phyloP scores from a whole-genome alignment of 2,113 vertebrate species.

The Gymnocephalus cernua region DNA sequence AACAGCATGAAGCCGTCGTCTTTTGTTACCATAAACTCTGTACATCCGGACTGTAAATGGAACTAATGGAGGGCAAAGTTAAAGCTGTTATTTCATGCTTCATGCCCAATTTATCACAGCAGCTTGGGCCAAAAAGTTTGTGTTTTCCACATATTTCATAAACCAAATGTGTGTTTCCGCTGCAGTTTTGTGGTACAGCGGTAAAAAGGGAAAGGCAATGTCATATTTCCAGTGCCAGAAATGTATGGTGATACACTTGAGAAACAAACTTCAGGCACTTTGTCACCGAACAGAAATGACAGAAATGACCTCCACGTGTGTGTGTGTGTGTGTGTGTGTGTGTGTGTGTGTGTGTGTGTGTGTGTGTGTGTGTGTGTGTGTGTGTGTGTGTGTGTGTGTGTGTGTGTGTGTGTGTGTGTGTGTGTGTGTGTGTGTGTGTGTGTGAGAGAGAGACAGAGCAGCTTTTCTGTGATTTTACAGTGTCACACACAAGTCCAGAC shows the following conservation, averaged over 20 bases:
- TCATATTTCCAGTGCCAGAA: constrained; percentile 43
- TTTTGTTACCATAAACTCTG: constrained; percentile 8
- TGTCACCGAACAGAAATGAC: constrained; percentile 4
- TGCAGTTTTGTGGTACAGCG: constrained; percentile 31
- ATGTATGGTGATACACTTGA: constrained; percentile 32
- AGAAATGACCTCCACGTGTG: not conserved
- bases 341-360: too few species aligned
- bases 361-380: too few species aligned
- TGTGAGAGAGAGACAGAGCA: not conserved
- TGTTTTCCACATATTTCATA: constrained; percentile 48
- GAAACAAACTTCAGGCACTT: constrained; percentile 37
- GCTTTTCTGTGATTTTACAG: not conserved
- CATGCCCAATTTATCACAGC: constrained; percentile 37
- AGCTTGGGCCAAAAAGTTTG: constrained; percentile 1
- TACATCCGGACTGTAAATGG: constrained; percentile 1
- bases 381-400: too few species aligned
- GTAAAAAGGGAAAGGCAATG: constrained; percentile 10
- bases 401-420: too few species aligned
- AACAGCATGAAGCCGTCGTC: not conserved
- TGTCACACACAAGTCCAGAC: not conserved
- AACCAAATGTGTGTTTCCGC: constrained; percentile 36
- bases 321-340: too few species aligned
- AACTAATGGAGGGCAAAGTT: not conserved
- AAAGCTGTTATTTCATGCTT: constrained; percentile 31
- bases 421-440: too few species aligned